Conservation (phyloP, 2,113 vertebrate genomes). For the Corydoras maculifer region DNA sequence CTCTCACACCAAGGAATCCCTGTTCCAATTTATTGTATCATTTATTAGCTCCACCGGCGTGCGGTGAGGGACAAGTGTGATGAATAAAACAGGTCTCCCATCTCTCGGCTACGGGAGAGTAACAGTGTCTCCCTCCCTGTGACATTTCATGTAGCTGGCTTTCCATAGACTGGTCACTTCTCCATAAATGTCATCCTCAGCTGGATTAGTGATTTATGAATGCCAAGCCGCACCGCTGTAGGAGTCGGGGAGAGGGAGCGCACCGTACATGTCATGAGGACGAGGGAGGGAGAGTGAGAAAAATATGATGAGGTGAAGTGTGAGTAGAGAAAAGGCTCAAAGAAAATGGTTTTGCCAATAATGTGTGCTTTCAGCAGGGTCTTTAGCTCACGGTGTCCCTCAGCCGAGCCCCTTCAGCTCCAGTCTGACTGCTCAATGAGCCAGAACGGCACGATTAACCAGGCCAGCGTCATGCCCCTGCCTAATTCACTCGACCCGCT, state of each 20-base stretch:
- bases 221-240: slow-evolving; percentile 15
- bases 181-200: slow-evolving; percentile 48
- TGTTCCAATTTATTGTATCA: slow-evolving; percentile 29
- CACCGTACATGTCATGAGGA: slow-evolving; percentile 4
- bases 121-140: slow-evolving; percentile 28
- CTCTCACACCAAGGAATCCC: slow-evolving; percentile 24
- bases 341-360: slow-evolving; percentile 10
- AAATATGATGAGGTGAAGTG: slow-evolving; percentile 5
- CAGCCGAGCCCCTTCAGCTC: slow-evolving; percentile 22
- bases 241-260: slow-evolving; percentile 1
- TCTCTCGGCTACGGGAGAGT: slow-evolving; percentile 16
- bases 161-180: slow-evolving; percentile 42
- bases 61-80: slow-evolving; percentile 29
- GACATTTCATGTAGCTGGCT: slow-evolving; percentile 39
- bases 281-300: neutral
- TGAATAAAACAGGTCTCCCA: slow-evolving; percentile 34
- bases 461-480: slow-evolving; percentile 29
- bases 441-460: slow-evolving; percentile 44
- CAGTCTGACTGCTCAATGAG: slow-evolving; percentile 41
- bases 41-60: slow-evolving; percentile 31
- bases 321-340: neutral
- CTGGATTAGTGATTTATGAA: slow-evolving; percentile 43
- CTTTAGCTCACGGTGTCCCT: slow-evolving; percentile 1
- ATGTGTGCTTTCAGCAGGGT: slow-evolving; percentile 6
- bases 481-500: slow-evolving; percentile 45